Base-by-base conservation (phyloP, 2,888 invertebrate species). In the Podabrus alpinus region DNA sequence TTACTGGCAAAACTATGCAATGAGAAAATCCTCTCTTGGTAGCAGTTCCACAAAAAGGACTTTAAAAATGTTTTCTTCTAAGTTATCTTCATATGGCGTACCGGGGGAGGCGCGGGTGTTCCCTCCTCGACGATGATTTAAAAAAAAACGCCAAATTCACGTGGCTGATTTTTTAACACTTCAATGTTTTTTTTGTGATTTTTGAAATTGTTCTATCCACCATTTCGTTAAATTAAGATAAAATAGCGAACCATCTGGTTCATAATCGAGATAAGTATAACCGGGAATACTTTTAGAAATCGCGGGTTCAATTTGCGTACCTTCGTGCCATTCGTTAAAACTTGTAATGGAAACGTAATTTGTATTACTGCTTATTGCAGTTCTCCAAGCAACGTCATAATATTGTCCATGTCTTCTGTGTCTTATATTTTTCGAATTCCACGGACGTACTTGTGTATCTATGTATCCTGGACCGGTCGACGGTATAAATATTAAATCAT, bases 311-410 rank as follows among this genome's bases (percentile, higher is more conserved):
- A 94, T 92, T 86, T 94, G 93, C 10, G 93, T 93, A 5, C 94
- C 94, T 85, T 93, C 93, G 79, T 92, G 92, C 93, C 93, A 94
- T 83, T 93, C 93, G 83, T 94, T 94, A 83, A 92, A 94, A 73
- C 93, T 93, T 60, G 92, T 93, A 72, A 94, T 90, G 10, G 91
- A 91, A 15, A 94, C 86, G 70, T 91, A 88, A 71, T 88, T 87
- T 10, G 91, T 89, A 17, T 89, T 88, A 66, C 89, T 88, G 9
- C 88, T 87, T 11, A 92, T 85, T 1, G 92, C 92, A 45, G 89
- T 90, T 69, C 90, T 87, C 90, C 92, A 92, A 0, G 90, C 90
- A 0, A 89, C 89, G 74, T 90, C 91, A 81, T 92, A 94, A 82
- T 94, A 93, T 82, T 88, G 87, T 10, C 92, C 92, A 75, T 90